Evolutionary conservation across 2,888 invertebrate species (phyloP), one percentile per base, ranked within the genome.

Genomic region (Tetragonula carbonaria): DNA sequence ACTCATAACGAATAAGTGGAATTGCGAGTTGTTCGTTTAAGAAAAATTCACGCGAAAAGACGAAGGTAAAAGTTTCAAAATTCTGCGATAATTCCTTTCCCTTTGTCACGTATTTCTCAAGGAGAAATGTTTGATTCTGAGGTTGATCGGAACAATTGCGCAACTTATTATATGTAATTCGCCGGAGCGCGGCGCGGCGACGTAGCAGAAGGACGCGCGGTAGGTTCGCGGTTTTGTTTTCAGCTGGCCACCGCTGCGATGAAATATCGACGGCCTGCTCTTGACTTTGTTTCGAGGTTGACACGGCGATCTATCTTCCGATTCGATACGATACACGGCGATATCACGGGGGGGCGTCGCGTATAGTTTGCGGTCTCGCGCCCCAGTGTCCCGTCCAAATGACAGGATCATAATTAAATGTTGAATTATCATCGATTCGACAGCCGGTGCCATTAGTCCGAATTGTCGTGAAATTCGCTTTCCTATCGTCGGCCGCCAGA

Each of bases 391-490:
- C 55, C 50, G 66, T 13, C 51, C 33, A 74, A 74, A 79, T 74
- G 84, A 80, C 84, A 77, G 84, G 71, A 68, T 78, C 77, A 78
- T 78, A 80, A 84, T 84, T 84, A 80, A 85, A 84, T 67, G 80
- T 68, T 70, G 81, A 85, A 86, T 85, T 84, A 81, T 80, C 80
- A 72, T 86, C 77, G 85, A 62, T 21, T 63, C 71, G 33, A 62
- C 28, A 71, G 67, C 16, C 63, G 8, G 50, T 62, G 66, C 62
- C 65, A 81, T 85, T 80, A 86, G 73, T 38, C 55, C 72, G 77
- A 23, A 75, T 84, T 84, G 74, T 78, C 75, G 63, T 68, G 45
- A 74, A 84, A 77, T 68, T 50, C 73, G 74, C 67, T 76, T 75
- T 50, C 13, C 66, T 55, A 23, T 53, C 45, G 68, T 50, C 14